phyloP scores from a whole-genome alignment of 2,888 invertebrate species.

The Nymphalis c-album region DNA sequence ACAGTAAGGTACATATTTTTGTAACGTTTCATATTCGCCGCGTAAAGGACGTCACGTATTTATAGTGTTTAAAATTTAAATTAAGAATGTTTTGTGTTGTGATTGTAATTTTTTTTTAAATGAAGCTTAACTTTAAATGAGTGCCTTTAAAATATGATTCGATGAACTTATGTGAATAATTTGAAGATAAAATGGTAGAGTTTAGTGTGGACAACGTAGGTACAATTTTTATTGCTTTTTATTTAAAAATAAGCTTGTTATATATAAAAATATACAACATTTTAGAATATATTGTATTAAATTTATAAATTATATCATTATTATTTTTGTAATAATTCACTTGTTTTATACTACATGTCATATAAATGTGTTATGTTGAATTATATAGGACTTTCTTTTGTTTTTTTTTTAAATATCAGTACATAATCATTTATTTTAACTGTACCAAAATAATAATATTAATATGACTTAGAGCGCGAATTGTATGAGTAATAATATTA shows the following conservation, averaged over 20 bases:
- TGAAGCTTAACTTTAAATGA: neutral
- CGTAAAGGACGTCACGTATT: slow-evolving; percentile 13
- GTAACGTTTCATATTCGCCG: slow-evolving; percentile 4
- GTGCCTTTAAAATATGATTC: neutral
- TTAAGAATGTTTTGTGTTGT: neutral
- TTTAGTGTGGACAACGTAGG: slow-evolving; percentile 68
- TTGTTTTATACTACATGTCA: too few relatives aligned
- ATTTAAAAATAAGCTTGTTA: neutral
- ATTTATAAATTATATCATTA: too few relatives aligned
- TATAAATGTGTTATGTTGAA: too few relatives aligned
- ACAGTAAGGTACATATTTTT: neutral
- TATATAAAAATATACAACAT: too few relatives aligned
- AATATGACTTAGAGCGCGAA: too few relatives aligned
- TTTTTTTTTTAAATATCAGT: too few relatives aligned
- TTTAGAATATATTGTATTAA: too few relatives aligned
- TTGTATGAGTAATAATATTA: too few relatives aligned
- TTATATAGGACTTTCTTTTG: too few relatives aligned
- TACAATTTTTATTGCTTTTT: slow-evolving; percentile 36
- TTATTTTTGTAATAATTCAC: too few relatives aligned
- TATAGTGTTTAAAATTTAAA: neutral
- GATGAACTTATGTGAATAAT: neutral
- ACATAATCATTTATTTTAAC: too few relatives aligned
- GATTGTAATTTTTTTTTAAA: neutral
- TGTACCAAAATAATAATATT: too few relatives aligned
- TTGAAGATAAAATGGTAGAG: slow-evolving; percentile 60